These are phyloP conservation scores for Diglossa cyanea DNA, from an alignment of 2,797 vertebrate genomes.

Conservation along the genomic window DNA sequence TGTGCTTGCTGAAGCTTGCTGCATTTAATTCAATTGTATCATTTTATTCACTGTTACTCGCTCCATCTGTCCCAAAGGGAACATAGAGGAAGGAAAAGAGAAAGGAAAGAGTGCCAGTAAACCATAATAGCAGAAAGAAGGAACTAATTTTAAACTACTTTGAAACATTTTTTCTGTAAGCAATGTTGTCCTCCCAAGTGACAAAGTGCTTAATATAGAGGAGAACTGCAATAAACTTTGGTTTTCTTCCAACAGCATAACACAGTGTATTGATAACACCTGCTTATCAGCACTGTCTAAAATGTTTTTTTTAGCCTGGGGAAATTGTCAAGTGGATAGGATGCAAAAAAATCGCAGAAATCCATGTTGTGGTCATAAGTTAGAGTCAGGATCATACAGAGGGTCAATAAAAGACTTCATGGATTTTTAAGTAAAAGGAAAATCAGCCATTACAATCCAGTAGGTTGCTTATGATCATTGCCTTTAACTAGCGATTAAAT, in stretches of 20 bases:
- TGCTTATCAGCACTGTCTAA: not conserved
- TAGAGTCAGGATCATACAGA: not conserved
- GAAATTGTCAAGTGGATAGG: not conserved
- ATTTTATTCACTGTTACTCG: conserved; percentile 48
- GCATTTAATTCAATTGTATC: conserved; percentile 49
- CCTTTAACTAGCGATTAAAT: not conserved
- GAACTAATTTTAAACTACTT: conserved; percentile 20
- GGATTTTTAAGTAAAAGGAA: not conserved
- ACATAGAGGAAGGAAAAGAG: not conserved
- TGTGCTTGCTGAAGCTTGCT: conserved; percentile 18
- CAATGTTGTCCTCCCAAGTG: not conserved
- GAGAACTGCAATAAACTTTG: not conserved
- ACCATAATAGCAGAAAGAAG: not conserved
- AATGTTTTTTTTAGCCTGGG: not conserved
- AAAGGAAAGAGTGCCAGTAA: not conserved
- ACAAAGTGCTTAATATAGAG: not conserved
- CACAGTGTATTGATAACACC: not conserved
- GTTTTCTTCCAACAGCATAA: not conserved
- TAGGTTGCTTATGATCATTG: not conserved
- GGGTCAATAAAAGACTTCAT: not conserved
- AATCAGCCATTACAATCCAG: not conserved
- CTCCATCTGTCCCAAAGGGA: conserved; percentile 17
- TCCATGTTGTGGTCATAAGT: not conserved
- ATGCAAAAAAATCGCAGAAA: not conserved
- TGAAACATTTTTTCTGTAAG: conserved; percentile 3